A percentile compares a stretch with the other conserved stretches of the same genome.
phyloP scores from a whole-genome alignment of 2,797 vertebrate species.

The Meda fulgida region DNA sequence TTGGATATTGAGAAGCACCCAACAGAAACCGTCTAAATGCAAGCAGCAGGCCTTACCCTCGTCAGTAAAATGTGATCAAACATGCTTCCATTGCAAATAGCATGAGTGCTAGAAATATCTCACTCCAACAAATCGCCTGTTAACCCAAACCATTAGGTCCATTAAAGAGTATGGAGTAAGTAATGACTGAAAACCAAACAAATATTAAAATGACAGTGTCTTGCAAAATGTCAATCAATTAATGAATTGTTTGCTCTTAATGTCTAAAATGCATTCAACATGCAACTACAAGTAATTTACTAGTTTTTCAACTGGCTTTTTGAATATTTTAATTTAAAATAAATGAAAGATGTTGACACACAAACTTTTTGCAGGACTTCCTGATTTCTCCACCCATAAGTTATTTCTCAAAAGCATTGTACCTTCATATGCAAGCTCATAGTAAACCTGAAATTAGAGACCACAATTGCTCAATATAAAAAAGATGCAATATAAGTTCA shows the following conservation, averaged over 20 bases:
- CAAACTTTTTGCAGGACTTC: not conserved
- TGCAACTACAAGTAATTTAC: not conserved
- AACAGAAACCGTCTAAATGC: not conserved
- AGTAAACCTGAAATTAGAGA: not conserved
- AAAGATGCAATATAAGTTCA: not conserved
- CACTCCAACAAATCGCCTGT: not conserved
- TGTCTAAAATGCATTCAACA: not conserved
- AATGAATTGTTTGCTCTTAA: not conserved
- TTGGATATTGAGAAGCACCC: not conserved
- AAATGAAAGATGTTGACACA: not conserved
- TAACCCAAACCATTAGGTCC: not conserved
- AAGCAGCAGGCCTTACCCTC: too few relatives aligned
- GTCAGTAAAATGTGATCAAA: not conserved
- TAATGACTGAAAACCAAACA: not conserved
- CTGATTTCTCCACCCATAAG: not conserved
- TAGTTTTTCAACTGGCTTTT: not conserved
- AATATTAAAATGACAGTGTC: not conserved
- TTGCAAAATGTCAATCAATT: not conserved
- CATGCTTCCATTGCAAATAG: not conserved
- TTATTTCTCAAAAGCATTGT: not conserved
- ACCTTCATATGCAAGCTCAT: not conserved
- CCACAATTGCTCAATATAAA: slow-evolving; percentile 2
- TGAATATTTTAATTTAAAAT: not conserved
- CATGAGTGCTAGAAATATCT: not conserved
- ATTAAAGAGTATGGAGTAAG: not conserved